Evolutionary conservation across 35 echinoderm and acorn worm species (phyloP).

Genomic region (Lytechinus pictus): DNA sequence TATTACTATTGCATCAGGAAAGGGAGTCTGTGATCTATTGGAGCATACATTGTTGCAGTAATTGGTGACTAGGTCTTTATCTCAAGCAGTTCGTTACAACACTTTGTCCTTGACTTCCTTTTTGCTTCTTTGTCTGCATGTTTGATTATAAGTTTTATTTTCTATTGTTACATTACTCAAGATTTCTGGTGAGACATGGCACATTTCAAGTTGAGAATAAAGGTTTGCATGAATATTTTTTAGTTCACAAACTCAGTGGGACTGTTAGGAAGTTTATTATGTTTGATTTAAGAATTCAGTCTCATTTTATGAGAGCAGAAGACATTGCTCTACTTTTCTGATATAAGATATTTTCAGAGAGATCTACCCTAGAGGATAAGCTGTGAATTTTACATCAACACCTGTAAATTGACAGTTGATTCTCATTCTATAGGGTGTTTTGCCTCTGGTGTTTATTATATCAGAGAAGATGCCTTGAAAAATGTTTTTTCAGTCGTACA

Average conservation of each 20-base stretch:
- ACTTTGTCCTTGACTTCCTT: background rate
- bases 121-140: background rate
- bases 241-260: too few relatives aligned
- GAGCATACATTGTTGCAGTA: background rate
- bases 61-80: background rate
- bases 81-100: background rate
- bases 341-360: background rate
- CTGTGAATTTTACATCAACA: background rate
- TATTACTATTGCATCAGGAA: background rate
- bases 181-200: too few relatives aligned
- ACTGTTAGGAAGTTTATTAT: too few relatives aligned
- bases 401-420: background rate
- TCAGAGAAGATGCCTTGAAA: background rate
- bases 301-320: too few relatives aligned
- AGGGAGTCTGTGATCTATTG: background rate
- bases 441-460: background rate
- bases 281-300: too few relatives aligned
- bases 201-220: too few relatives aligned
- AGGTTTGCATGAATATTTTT: too few relatives aligned
- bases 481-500: background rate
- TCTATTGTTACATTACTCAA: background rate
- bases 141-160: background rate
- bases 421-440: background rate
- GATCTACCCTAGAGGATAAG: background rate
- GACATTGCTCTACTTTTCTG: too few relatives aligned